Evolutionary conservation across 2,888 invertebrate genomes (phyloP).

Genomic region (Ochropleura leucogaster): DNA sequence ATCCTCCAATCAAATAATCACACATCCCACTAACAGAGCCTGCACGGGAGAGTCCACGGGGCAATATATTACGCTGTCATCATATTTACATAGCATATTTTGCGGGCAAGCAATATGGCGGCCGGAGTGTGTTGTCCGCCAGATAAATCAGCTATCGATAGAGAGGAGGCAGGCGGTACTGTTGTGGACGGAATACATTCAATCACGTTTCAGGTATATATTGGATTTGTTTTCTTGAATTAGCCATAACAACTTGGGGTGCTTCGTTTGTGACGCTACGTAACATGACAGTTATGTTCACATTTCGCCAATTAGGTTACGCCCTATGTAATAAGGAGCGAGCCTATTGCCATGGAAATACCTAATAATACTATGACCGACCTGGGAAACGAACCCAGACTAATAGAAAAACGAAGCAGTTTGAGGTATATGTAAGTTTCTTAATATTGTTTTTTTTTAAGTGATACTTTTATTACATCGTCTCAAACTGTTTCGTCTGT

Average conservation of each 20-base stretch:
- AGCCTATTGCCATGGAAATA: background rate
- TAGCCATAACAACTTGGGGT: background rate
- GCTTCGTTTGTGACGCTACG: background rate
- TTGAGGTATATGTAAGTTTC: background rate
- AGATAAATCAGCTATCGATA: slow-evolving; percentile 72
- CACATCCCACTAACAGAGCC: background rate
- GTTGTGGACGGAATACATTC: slow-evolving; percentile 15
- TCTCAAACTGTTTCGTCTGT: too few species aligned
- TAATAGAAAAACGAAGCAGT: background rate
- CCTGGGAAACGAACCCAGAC: background rate
- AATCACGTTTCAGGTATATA: slow-evolving; percentile 40
- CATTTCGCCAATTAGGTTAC: background rate
- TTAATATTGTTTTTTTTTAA: too few species aligned
- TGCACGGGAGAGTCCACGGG: slow-evolving; percentile 27
- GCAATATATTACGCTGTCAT: slow-evolving; percentile 68
- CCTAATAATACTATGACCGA: background rate
- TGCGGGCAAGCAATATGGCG: slow-evolving; percentile 67
- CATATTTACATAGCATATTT: slow-evolving; percentile 78
- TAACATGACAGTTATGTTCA: background rate
- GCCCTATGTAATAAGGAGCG: background rate
- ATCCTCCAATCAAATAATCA: slow-evolving; percentile 54
- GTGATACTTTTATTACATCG: too few species aligned
- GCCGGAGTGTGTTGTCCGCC: slow-evolving; percentile 66
- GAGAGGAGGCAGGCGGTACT: slow-evolving; percentile 22
- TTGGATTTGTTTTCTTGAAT: background rate